phyloP scores from a whole-genome alignment of 2,113 vertebrate genomes.

The Menidia beryllina region DNA sequence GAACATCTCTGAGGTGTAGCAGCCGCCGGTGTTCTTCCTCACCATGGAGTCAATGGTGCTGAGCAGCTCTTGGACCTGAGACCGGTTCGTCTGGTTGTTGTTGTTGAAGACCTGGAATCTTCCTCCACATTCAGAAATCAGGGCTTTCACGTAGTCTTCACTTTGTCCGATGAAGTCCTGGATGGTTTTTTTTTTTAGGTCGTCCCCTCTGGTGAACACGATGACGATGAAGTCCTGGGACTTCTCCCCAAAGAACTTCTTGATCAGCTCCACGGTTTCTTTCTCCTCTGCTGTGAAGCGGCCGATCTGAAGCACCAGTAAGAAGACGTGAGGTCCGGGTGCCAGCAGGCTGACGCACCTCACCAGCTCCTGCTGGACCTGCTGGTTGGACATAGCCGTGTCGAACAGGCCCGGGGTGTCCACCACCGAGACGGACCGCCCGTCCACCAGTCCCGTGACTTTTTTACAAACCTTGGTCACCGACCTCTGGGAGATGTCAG shows the following conservation, averaged over 20 bases:
- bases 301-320: slow-evolving; percentile 57
- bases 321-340: slow-evolving; percentile 68
- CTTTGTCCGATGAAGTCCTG: slow-evolving; percentile 25
- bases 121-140: accelerated
- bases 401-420: slow-evolving; percentile 48
- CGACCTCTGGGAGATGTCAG: slow-evolving; percentile 2
- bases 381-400: background rate
- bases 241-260: slow-evolving; percentile 49
- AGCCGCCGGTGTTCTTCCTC: slow-evolving; percentile 17
- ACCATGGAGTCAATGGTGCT: background rate
- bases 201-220: slow-evolving; percentile 64
- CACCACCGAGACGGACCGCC: slow-evolving; percentile 13
- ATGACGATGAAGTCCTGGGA: slow-evolving; percentile 47
- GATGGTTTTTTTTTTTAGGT: background rate
- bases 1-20: background rate
- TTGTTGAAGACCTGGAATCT: slow-evolving; percentile 39
- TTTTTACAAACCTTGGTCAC: slow-evolving; percentile 3
- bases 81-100: background rate
- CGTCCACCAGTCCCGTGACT: slow-evolving; percentile 19
- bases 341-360: slow-evolving; percentile 45
- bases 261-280: slow-evolving; percentile 48
- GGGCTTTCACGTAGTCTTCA: background rate
- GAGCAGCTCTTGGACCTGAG: slow-evolving; percentile 38
- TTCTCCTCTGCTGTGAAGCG: slow-evolving; percentile 63
- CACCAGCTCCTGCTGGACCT: slow-evolving; percentile 17